These are phyloP conservation scores for Halcyon chelicuti DNA, from an alignment of 2,797 vertebrate genomes.

Conservation along the genomic window DNA sequence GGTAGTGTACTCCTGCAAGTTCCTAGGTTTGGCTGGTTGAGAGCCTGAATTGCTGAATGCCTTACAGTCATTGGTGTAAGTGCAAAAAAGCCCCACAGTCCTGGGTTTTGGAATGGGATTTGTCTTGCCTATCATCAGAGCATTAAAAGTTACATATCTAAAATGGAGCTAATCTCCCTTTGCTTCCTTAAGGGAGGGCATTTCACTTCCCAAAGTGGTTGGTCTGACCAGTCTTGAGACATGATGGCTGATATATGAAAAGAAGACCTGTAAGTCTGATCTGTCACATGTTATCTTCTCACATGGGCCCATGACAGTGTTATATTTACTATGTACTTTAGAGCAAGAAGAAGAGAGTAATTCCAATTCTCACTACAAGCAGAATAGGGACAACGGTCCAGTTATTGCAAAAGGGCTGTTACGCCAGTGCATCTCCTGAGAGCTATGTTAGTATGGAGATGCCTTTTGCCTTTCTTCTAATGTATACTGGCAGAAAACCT, in stretches of 20 bases:
- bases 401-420: not conserved
- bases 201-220: not conserved
- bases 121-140: not conserved
- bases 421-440: not conserved
- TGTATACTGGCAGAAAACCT: not conserved
- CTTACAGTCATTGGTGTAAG: not conserved
- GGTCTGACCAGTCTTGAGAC: not conserved
- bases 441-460: not conserved
- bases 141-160: not conserved
- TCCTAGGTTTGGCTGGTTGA: not conserved
- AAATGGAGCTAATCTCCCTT: not conserved
- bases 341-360: not conserved
- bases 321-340: not conserved
- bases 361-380: not conserved
- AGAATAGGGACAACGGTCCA: rapidly evolving
- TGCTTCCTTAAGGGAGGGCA: not conserved
- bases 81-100: not conserved
- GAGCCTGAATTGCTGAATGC: not conserved
- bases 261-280: not conserved
- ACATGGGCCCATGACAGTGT: not conserved
- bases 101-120: not conserved
- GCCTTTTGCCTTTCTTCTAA: not conserved
- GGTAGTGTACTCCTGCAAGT: not conserved
- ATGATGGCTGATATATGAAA: not conserved
- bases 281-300: not conserved